Evolutionary conservation across 2,797 vertebrate species (phyloP).

Genomic region (Nyctibius grandis): DNA sequence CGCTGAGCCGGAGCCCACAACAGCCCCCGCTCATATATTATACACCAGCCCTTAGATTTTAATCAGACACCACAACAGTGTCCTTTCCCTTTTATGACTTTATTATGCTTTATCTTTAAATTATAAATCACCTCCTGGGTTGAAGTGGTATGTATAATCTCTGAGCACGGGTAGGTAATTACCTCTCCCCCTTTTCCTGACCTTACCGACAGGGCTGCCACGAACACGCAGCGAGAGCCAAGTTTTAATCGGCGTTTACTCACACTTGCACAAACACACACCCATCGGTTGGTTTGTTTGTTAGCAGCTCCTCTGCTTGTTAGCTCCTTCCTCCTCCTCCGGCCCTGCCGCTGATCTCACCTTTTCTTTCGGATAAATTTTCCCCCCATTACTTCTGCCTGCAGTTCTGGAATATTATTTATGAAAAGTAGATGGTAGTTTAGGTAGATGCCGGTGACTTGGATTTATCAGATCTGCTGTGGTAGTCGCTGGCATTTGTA

Average conservation of each 20-base stretch:
- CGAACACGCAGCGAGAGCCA: neutral
- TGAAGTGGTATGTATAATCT: slow-evolving; percentile 62
- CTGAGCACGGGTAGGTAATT: slow-evolving; percentile 63
- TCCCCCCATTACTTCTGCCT: neutral
- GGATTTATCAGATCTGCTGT: neutral
- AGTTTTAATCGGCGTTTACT: neutral
- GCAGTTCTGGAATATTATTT: neutral
- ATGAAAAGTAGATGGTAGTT: neutral
- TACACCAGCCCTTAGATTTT: slow-evolving; percentile 74
- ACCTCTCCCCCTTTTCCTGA: slow-evolving; percentile 51
- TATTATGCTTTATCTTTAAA: slow-evolving; percentile 77
- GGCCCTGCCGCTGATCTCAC: neutral
- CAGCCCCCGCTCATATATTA: slow-evolving; percentile 50
- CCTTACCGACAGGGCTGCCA: neutral
- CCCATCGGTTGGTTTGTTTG: neutral
- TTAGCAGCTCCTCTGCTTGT: neutral
- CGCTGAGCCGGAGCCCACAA: slow-evolving; percentile 15
- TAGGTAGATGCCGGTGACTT: neutral
- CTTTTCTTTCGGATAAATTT: neutral
- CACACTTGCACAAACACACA: neutral
- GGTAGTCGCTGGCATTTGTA: neutral
- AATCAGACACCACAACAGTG: slow-evolving; percentile 74
- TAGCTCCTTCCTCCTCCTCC: neutral
- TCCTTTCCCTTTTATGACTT: slow-evolving; percentile 73
- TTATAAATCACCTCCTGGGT: slow-evolving; percentile 75